phyloP scores from a whole-genome alignment of 2,113 vertebrate genomes.

The Nyctereutes procyonoides region DNA sequence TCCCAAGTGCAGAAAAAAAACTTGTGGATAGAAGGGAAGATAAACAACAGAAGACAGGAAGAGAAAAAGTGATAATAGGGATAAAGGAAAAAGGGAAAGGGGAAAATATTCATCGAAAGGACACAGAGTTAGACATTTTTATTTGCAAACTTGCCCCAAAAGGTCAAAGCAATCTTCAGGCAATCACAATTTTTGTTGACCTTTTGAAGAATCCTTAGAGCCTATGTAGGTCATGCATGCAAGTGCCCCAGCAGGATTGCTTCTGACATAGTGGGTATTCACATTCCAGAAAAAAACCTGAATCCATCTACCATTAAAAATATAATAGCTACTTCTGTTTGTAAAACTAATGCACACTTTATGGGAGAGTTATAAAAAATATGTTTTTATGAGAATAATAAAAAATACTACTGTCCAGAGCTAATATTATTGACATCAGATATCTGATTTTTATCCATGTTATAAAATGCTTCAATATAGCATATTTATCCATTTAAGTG shows the following conservation, averaged over 20 bases:
- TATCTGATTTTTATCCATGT: neutral
- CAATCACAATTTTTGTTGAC: neutral
- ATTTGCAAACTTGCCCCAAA: neutral
- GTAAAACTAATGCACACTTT: neutral
- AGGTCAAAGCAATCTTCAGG: neutral
- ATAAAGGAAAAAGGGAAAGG: neutral
- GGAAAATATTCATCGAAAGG: neutral
- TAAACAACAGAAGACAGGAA: accelerated
- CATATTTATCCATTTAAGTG: neutral
- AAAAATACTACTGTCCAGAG: neutral
- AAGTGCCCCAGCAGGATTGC: neutral
- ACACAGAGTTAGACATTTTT: neutral
- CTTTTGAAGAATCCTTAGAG: neutral
- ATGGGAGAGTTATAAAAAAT: neutral
- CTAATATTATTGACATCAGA: neutral
- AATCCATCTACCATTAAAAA: neutral
- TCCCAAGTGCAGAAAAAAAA: neutral
- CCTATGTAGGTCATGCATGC: no score
- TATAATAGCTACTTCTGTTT: neutral
- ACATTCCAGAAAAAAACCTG: neutral
- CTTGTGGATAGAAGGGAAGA: neutral
- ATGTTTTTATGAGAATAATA: neutral
- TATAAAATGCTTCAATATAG: neutral
- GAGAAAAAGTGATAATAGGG: neutral
- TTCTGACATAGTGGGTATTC: neutral